Percentiles rank a stretch among this genome's conserved stretches.
These are phyloP conservation scores for Sebastiscus albofasciatus DNA, from an alignment of 2,797 vertebrate species.

Conservation along the genomic window DNA sequence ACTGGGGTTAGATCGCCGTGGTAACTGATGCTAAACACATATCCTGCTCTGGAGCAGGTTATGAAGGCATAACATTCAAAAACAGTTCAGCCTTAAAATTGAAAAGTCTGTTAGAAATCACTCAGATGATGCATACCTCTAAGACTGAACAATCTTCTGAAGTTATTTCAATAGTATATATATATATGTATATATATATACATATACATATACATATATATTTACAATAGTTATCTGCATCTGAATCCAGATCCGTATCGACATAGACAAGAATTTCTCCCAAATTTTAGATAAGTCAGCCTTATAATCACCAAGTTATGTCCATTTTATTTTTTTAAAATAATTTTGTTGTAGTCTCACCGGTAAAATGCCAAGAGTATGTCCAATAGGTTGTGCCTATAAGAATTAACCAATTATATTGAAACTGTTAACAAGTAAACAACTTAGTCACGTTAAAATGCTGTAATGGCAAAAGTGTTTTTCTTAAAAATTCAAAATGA, in stretches of 20 bases:
- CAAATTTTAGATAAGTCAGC: background rate
- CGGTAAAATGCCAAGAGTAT: background rate
- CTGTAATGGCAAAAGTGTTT: background rate
- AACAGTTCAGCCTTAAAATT: background rate
- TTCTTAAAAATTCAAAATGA: background rate
- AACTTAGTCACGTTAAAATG: background rate
- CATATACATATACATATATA: background rate
- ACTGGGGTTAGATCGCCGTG: no score
- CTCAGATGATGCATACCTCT: background rate
- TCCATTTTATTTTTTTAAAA: background rate
- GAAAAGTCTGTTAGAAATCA: background rate
- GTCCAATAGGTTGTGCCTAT: background rate
- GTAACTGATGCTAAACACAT: no score
- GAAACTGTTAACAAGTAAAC: background rate
- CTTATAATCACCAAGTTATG: background rate
- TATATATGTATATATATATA: background rate
- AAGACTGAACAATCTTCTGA: background rate
- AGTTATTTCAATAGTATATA: background rate
- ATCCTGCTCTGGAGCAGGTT: background rate
- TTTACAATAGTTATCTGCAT: background rate
- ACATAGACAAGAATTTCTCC: background rate
- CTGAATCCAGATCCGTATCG: background rate
- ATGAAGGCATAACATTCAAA: background rate
- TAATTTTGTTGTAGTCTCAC: no score
- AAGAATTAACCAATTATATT: background rate